Evolutionary conservation across 2,113 vertebrate genomes (phyloP), one percentile per base, ranked within the genome.

Genomic region (Coracopsis vasa): DNA sequence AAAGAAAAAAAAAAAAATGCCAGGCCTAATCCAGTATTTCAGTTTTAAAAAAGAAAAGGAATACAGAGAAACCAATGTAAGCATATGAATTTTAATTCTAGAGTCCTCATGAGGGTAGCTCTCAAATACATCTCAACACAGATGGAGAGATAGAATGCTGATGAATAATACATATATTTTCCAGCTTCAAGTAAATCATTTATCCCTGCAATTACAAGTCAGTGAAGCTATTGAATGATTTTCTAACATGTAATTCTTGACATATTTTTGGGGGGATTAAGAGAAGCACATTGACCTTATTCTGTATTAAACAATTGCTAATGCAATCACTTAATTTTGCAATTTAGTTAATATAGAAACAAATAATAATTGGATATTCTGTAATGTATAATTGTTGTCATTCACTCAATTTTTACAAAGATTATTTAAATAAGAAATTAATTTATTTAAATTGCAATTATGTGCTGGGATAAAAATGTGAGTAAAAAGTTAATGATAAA

Each of bases 151-250:
- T 21, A 91, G 83, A 91, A 89, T 77, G 56, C 37, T 51, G 39
- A 95, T 95, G 65, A 96, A 96, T 96, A 94, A 96, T 69, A 69
- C 56, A 94, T 84, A 9, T 35, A 95, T 84, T 79, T 97, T 90
- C 29, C 66, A 47, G 65, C 72, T 69, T 96, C 84, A 85, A 83
- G 62, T 74, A 91, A 89, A 94, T 94, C 23, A 39, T 74, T 94
- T 92, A 44, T 80, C 44, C 83, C 21, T 80, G 15, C 47, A 96
- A 92, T 78, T 93, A 93, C 80, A 95, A 95, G 53, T 87, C 71
- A 92, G 42, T 44, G 35, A 56, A 97, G 80, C 28, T 88, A 64
- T 11, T 50, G 69, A 90, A 92, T n/a, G 72, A 74, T 39, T 94
- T 75, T 88, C 72, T 69, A 86, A 79, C 71, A 73, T 61, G 25